These are phyloP conservation scores for Temnothorax ravouxi DNA, from an alignment of 2,888 invertebrate species.

Conservation along the genomic window DNA sequence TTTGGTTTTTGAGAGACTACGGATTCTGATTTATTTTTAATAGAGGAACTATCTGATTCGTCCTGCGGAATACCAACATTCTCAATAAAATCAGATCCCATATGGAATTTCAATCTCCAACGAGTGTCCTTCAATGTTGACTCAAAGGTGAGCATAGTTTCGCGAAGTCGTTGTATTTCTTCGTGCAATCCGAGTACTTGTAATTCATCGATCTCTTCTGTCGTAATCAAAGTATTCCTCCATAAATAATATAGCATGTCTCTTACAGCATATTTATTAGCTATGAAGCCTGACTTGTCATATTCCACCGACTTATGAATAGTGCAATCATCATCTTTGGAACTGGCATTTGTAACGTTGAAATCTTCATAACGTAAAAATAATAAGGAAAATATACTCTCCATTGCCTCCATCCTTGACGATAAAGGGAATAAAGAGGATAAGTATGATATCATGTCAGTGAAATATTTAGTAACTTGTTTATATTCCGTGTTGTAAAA, in stretches of 20 bases:
- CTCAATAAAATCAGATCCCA: slow-evolving; percentile 87
- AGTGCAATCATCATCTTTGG: slow-evolving; percentile 87
- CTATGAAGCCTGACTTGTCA: slow-evolving; percentile 87
- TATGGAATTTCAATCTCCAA: slow-evolving; percentile 92
- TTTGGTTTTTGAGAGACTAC: slow-evolving; percentile 70
- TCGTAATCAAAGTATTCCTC: slow-evolving; percentile 87
- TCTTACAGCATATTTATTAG: slow-evolving; percentile 88
- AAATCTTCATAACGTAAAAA: slow-evolving; percentile 90
- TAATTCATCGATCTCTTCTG: slow-evolving; percentile 78
- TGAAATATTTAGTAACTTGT: slow-evolving; percentile 67
- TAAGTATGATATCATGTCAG: slow-evolving; percentile 74
- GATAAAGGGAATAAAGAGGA: slow-evolving; percentile 75
- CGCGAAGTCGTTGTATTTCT: slow-evolving; percentile 37
- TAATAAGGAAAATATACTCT: slow-evolving; percentile 91
- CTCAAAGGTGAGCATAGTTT: slow-evolving; percentile 42
- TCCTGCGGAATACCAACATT: slow-evolving; percentile 76
- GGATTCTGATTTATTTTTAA: slow-evolving; percentile 16
- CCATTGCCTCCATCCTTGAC: slow-evolving; percentile 88
- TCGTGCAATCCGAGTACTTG: slow-evolving; percentile 78
- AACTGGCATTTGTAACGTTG: slow-evolving; percentile 84
- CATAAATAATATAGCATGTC: slow-evolving; percentile 88
- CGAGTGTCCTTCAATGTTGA: slow-evolving; percentile 88
- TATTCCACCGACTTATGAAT: slow-evolving; percentile 81
- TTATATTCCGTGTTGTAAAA: slow-evolving; percentile 66
- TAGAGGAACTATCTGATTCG: not conserved